Evolutionary conservation across 2,797 vertebrate species (phyloP), one percentile per base, ranked within the genome.

Genomic region (Darevskia nairensis): DNA sequence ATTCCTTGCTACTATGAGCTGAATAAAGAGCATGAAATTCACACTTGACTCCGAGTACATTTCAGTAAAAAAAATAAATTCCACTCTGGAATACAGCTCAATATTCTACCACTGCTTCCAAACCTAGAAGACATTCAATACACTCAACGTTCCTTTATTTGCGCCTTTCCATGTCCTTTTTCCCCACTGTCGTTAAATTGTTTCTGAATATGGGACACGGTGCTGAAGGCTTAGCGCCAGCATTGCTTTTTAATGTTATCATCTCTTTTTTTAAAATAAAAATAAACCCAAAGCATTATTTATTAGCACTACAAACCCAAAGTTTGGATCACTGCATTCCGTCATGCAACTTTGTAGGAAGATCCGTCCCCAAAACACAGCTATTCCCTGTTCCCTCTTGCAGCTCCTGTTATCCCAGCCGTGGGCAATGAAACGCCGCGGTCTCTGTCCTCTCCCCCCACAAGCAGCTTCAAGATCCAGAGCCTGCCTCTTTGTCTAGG

Each of bases 401-500:
- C 3, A 21, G 15, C 44, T 66, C 74, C 76, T 1, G 74, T 68
- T 84, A 25, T 72, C 85, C 32, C 69, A 80, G 88, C 83, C 69
- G 64, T 10, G 1, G 59, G 83, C 77, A n/a, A 55, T 76, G 41
- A 68, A 66, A 50, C 17, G 27, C 8, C 69, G 19, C 8, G 4
- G 27, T 81, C 78, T 85, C 55, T 23, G 4, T 76, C 83, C 83
- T 75, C 23, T 66, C 64, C 77, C 50, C 68, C 8, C 50, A 64
- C 66, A 84, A 80, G 82, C 55, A 85, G 82, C 88, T 80, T 85
- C 80, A 74, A 50, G 59, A 61, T 55, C 64, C 59, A 68, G 19
- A 9, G 59, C 77, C 69, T 19, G n/a, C 83, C 59, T 55, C 88
- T 89, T 81, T 81, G 88, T 80, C 59, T 80, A 68, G 71, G 61